These are phyloP conservation scores for Thysanoteuthis rhombus DNA, from an alignment of 2,888 invertebrate genomes.

Conservation along the genomic window DNA sequence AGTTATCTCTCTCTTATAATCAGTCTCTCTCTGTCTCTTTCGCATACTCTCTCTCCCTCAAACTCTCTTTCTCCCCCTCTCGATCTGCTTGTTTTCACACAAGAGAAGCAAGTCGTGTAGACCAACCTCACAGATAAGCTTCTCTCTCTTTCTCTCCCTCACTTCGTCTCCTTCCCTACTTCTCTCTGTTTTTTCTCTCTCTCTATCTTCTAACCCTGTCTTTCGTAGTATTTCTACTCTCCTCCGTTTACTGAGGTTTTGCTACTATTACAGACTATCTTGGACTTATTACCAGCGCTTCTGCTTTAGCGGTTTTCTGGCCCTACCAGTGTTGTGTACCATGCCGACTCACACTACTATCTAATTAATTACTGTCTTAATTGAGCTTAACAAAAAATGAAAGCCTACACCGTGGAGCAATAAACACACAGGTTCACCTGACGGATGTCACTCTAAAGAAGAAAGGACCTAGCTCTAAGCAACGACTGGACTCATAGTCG, in stretches of 20 bases:
- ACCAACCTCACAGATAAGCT: background rate
- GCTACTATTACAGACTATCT: background rate
- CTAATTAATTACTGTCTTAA: background rate
- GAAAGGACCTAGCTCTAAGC: background rate
- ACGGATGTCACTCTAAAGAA: background rate
- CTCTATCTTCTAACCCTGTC: background rate
- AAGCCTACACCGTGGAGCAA: background rate
- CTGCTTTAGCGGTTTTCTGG: background rate
- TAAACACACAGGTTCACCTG: background rate
- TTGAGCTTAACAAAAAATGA: background rate
- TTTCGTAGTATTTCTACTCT: background rate
- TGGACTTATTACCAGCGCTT: background rate
- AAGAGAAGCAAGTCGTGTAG: background rate
- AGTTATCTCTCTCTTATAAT: too few species aligned
- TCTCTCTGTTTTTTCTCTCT: background rate
- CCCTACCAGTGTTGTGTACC: background rate
- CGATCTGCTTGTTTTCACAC: background rate
- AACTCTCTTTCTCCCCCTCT: too few species aligned
- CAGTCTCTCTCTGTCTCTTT: too few species aligned
- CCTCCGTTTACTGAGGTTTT: background rate
- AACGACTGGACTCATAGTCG: background rate
- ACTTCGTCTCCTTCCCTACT: background rate
- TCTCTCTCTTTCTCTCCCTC: background rate
- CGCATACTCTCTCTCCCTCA: background rate
- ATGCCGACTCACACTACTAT: background rate